Evolutionary conservation across 2,797 vertebrate species (phyloP).

Genomic region (Setipinna tenuifilis): DNA sequence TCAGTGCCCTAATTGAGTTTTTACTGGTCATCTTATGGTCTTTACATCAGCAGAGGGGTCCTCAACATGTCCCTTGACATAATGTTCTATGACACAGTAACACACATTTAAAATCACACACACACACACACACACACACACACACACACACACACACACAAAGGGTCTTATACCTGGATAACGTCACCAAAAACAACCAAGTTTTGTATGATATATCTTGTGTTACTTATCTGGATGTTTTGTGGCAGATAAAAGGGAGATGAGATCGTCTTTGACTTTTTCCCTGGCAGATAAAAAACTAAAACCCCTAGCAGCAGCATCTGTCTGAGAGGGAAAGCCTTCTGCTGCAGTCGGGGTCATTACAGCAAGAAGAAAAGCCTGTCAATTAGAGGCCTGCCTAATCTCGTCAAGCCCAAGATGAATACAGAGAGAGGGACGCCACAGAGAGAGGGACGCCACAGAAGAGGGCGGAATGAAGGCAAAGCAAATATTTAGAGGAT

Average conservation of each 20-base stretch:
- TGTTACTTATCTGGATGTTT: conserved; percentile 7
- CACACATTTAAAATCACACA: neutral
- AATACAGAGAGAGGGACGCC: neutral
- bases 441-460: neutral
- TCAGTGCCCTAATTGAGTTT: conserved; percentile 7
- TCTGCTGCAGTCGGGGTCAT: neutral
- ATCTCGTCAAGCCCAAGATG: conserved; percentile 14
- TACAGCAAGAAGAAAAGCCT: neutral
- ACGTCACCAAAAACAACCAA: neutral
- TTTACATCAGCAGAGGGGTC: neutral
- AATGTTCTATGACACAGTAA: neutral
- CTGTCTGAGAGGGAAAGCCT: neutral
- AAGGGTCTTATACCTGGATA: neutral
- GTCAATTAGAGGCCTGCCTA: conserved; percentile 7
- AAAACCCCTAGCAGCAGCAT: neutral
- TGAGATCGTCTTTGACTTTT: conserved; percentile 9
- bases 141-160: no score
- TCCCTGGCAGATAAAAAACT: neutral
- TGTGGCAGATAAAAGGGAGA: neutral
- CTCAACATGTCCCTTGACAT: neutral
- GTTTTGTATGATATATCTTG: neutral
- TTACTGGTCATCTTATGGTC: neutral
- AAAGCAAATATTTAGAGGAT: neutral
- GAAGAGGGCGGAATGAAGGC: neutral
- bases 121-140: no score